A percentile compares a stretch with the other conserved stretches of the same genome.
phyloP scores from a whole-genome alignment of 2,888 invertebrate genomes.

The Xestia c-nigrum region DNA sequence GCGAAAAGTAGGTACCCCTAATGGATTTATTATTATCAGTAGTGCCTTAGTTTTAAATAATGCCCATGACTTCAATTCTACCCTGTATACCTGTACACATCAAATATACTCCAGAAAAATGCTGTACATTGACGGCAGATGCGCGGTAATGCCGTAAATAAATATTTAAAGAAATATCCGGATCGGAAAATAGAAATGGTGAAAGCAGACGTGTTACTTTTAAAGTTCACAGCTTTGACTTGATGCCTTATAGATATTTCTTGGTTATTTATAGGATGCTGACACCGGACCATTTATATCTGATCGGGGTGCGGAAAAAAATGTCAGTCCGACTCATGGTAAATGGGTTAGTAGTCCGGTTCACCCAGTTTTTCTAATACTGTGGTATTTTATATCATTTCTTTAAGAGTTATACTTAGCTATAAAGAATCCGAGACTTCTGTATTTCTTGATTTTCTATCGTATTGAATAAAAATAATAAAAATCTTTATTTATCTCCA shows the following conservation, averaged over 20 bases:
- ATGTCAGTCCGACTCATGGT: constrained; percentile 27
- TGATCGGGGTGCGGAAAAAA: constrained; percentile 35
- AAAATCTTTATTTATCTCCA: too few relatives aligned
- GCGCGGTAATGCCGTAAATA: constrained; percentile 28
- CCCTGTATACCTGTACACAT: background rate
- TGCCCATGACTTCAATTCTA: too few relatives aligned
- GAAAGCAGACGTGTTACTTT: constrained; percentile 47
- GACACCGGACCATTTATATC: constrained; percentile 40
- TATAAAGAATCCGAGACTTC: background rate
- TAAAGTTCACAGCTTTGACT: constrained; percentile 44
- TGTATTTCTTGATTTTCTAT: background rate
- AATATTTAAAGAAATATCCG: constrained; percentile 46
- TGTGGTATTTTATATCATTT: constrained; percentile 34
- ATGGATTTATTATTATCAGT: too few relatives aligned
- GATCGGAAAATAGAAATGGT: constrained; percentile 25
- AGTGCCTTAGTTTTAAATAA: too few relatives aligned
- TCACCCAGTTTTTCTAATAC: constrained; percentile 16
- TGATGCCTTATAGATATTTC: constrained; percentile 42
- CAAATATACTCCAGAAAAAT: constrained; percentile 72
- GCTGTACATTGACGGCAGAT: constrained; percentile 65
- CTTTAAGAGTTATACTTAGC: constrained; percentile 5
- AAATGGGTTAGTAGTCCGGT: constrained; percentile 40
- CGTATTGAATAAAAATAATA: too few relatives aligned
- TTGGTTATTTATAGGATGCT: constrained; percentile 45
- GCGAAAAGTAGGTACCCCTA: too few relatives aligned